Conservation (phyloP, 2,113 vertebrate species). For the Lagopus leucura region DNA sequence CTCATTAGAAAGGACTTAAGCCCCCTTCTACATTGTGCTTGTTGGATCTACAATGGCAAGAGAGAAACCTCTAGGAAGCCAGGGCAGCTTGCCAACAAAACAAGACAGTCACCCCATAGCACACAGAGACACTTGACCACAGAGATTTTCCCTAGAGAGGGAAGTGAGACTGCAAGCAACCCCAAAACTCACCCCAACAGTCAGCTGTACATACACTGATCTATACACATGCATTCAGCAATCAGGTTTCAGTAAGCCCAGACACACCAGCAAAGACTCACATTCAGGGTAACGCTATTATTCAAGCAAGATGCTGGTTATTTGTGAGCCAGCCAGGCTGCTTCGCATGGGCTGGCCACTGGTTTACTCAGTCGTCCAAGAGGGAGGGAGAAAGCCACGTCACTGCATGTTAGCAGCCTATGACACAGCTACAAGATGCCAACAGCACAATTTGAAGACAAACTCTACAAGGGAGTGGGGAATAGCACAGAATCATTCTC, state of each 20-base stretch:
- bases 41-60: not conserved
- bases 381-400: not conserved
- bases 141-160: not conserved
- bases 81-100: not conserved
- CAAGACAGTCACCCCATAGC: not conserved
- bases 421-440: not conserved
- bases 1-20: slow-evolving; percentile 22
- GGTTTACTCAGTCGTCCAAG: not conserved
- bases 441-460: not conserved
- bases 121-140: not conserved
- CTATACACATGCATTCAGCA: not conserved
- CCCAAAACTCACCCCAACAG: not conserved
- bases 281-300: not conserved
- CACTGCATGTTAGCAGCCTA: not conserved
- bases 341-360: not conserved
- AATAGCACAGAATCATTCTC: not conserved
- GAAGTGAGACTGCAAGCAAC: not conserved
- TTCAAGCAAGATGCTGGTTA: not conserved
- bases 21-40: not conserved
- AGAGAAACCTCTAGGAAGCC: not conserved
- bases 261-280: not conserved
- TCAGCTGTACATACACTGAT: rapidly evolving
- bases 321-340: not conserved
- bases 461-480: not conserved
- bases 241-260: not conserved